Conservation (phyloP, 2,797 vertebrate species). For the Myiothlypis chrysogaster region DNA sequence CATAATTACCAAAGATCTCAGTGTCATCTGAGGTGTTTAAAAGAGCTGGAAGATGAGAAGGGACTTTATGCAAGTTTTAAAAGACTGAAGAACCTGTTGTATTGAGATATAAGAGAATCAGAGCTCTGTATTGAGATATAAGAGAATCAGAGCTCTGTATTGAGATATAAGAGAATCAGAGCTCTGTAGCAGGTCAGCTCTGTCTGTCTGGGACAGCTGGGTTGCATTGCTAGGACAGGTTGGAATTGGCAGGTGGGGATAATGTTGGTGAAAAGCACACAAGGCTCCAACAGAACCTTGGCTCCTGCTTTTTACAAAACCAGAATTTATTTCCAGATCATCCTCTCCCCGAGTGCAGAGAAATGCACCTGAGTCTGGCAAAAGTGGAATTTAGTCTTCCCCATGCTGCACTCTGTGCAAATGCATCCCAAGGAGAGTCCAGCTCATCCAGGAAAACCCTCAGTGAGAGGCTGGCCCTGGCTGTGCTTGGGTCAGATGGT, state of each 20-base stretch:
- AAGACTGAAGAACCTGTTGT: background rate
- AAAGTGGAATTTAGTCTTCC: background rate
- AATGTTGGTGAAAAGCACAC: background rate
- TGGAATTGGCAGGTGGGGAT: background rate
- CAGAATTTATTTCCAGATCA: background rate
- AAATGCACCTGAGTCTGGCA: background rate
- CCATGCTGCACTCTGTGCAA: fast-evolving
- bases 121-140: fast-evolving
- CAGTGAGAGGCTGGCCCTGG: background rate
- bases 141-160: background rate
- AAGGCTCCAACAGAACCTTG: background rate
- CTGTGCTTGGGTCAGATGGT: fast-evolving
- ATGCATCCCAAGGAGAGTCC: background rate
- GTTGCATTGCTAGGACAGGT: background rate
- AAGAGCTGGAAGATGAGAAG: background rate
- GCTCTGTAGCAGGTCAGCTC: background rate
- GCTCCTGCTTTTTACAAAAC: background rate
- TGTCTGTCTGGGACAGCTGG: background rate
- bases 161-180: fast-evolving
- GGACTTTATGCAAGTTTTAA: background rate
- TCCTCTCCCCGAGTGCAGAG: background rate
- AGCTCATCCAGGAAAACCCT: background rate
- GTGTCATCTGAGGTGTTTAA: background rate
- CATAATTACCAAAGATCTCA: background rate
- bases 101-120: fast-evolving